phyloP scores from a whole-genome alignment of 1,140 invertebrate genomes.

The Bicyclus anynana region DNA sequence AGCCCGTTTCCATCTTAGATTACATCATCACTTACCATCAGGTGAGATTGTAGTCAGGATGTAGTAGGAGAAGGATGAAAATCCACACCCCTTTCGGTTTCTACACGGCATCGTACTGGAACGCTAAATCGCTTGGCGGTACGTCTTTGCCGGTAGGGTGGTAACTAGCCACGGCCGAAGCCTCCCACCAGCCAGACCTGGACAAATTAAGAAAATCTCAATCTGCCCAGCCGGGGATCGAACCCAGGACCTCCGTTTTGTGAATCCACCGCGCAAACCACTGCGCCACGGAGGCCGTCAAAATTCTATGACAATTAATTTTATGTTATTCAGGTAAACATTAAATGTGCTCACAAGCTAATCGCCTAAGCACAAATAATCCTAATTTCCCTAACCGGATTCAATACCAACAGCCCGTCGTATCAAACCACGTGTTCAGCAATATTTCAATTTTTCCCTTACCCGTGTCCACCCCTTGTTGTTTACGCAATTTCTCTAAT shows the following conservation, averaged over 20 bases:
- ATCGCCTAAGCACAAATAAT: neutral
- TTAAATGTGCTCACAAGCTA: neutral
- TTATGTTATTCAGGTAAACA: too few species aligned
- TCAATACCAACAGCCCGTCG: constrained; percentile 6
- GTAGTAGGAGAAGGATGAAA: too few species aligned
- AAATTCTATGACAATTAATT: too few species aligned
- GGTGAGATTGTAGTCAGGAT: too few species aligned
- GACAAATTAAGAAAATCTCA: neutral
- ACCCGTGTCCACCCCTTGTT: constrained; percentile 12
- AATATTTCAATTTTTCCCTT: constrained; percentile 15
- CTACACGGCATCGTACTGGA: too few species aligned
- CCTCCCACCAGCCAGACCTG: neutral
- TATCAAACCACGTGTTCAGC: constrained; percentile 9
- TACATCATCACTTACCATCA: too few species aligned
- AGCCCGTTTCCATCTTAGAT: too few species aligned
- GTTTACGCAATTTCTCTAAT: constrained; percentile 23
- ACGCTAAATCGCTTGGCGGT: neutral
- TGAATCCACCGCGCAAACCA: too few species aligned
- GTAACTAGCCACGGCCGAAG: neutral
- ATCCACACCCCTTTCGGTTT: too few species aligned
- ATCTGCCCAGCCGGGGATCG: neutral
- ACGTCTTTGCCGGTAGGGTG: neutral
- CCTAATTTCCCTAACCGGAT: constrained; percentile 1
- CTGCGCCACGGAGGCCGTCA: too few species aligned
- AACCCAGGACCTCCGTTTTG: neutral